Evolutionary conservation across 2,888 invertebrate genomes (phyloP).

Genomic region (Lagria hirta): DNA sequence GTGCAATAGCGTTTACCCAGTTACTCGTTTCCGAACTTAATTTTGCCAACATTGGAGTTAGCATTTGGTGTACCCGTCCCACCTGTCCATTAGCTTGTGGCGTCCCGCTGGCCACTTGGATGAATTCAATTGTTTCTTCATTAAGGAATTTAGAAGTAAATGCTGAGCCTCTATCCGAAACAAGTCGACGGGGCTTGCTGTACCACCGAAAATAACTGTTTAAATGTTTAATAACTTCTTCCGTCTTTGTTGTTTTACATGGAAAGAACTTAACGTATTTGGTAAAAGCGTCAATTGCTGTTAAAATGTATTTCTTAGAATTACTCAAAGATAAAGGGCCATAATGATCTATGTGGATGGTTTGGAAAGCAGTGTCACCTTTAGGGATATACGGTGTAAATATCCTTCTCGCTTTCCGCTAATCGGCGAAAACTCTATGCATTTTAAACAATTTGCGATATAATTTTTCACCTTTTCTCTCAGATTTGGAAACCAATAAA

Average conservation of each 20-base stretch:
- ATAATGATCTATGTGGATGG: constrained; percentile 39
- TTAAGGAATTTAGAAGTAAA: constrained; percentile 30
- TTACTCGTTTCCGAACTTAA: background rate
- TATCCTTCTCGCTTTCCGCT: constrained; percentile 35
- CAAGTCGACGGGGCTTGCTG: constrained; percentile 28
- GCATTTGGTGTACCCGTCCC: constrained; percentile 10
- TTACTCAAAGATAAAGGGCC: constrained; percentile 32
- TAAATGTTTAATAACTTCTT: constrained; percentile 29
- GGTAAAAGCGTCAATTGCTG: constrained; percentile 36
- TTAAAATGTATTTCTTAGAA: constrained; percentile 31
- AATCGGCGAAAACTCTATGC: constrained; percentile 31
- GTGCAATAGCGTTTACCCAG: background rate
- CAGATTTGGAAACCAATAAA: constrained; percentile 43
- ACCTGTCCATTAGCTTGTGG: constrained; percentile 38
- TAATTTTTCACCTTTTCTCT: constrained; percentile 31
- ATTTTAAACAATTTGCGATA: constrained; percentile 38
- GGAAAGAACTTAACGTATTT: constrained; percentile 36
- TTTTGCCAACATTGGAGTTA: constrained; percentile 1
- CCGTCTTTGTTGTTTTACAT: constrained; percentile 27
- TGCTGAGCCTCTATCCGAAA: constrained; percentile 31
- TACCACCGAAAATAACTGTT: constrained; percentile 31
- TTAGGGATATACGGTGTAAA: constrained; percentile 35
- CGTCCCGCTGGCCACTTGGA: constrained; percentile 6
- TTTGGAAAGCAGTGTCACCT: constrained; percentile 34
- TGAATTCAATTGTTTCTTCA: constrained; percentile 17